Evolutionary conservation across 2,113 vertebrate genomes (phyloP).

Genomic region (Eublepharis macularius): DNA sequence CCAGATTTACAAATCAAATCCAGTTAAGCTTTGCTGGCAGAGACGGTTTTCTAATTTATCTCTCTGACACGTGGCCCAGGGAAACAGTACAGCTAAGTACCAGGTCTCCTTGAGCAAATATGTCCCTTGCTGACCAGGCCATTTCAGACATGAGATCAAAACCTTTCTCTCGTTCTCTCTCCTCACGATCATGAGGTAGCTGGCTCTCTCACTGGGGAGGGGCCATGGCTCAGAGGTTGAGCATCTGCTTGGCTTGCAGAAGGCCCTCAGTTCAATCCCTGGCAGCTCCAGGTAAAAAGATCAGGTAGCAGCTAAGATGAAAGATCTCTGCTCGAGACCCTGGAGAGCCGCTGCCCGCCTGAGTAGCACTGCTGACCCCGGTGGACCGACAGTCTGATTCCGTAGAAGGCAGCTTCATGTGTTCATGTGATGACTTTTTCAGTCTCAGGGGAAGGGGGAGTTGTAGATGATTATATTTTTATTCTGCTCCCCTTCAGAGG

Average conservation of each 20-base stretch:
- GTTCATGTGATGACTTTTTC: neutral
- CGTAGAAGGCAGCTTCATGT: too few relatives aligned
- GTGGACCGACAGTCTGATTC: too few relatives aligned
- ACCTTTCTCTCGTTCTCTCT: conserved; percentile 39
- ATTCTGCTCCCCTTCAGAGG: neutral
- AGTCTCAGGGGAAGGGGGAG: too few relatives aligned
- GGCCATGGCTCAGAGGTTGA: too few relatives aligned
- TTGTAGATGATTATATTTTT: neutral
- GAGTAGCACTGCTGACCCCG: too few relatives aligned
- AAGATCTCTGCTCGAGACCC: too few relatives aligned
- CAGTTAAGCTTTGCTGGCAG: conserved; percentile 61
- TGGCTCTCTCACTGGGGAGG: conserved; percentile 27
- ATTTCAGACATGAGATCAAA: neutral
- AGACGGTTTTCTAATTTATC: conserved; percentile 64
- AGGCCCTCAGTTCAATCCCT: too few relatives aligned
- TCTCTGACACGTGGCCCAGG: conserved; percentile 63
- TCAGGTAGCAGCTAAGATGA: too few relatives aligned
- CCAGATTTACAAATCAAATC: conserved; percentile 66
- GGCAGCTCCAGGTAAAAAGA: too few relatives aligned
- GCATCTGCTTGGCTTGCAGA: too few relatives aligned
- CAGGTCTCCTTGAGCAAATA: conserved; percentile 42
- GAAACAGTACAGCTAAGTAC: conserved; percentile 58
- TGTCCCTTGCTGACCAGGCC: conserved; percentile 26
- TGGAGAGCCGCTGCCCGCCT: too few relatives aligned
- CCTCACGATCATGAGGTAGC: conserved; percentile 24